Percentiles rank a stretch among this genome's conserved stretches.
Conservation (phyloP, 2,888 invertebrate genomes). For the Drosophila eohydei region DNA sequence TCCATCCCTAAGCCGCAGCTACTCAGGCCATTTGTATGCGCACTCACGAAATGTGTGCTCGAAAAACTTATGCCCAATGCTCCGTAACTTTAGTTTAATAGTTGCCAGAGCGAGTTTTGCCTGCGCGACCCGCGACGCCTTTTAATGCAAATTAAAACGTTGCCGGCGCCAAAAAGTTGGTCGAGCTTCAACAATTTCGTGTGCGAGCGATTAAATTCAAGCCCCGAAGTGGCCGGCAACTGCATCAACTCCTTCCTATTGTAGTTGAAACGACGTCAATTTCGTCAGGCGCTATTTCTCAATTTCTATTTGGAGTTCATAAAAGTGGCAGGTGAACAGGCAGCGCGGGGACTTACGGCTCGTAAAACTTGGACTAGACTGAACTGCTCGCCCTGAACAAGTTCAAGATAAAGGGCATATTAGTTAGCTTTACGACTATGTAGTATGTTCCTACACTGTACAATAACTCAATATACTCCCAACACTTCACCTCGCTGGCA, state of each 20-base stretch:
- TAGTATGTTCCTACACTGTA: too few species aligned
- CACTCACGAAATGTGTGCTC: slow-evolving; percentile 54
- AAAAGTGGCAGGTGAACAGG: neutral
- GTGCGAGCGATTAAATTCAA: slow-evolving; percentile 64
- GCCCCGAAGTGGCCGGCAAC: slow-evolving; percentile 8
- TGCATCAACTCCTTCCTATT: slow-evolving; percentile 37
- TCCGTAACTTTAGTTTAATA: slow-evolving; percentile 74
- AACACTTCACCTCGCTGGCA: too few species aligned
- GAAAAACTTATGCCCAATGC: slow-evolving; percentile 60
- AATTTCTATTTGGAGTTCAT: slow-evolving; percentile 19
- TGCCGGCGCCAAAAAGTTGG: slow-evolving; percentile 65
- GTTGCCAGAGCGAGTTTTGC: slow-evolving; percentile 50
- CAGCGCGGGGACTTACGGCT: neutral
- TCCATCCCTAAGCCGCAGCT: neutral
- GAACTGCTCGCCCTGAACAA: neutral
- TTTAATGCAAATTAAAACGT: slow-evolving; percentile 79
- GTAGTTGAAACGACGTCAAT: slow-evolving; percentile 9
- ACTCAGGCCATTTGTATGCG: slow-evolving; percentile 70
- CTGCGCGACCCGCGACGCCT: slow-evolving; percentile 49
- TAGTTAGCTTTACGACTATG: neutral
- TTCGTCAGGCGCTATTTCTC: slow-evolving; percentile 21
- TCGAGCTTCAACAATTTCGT: slow-evolving; percentile 38
- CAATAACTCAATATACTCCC: too few species aligned
- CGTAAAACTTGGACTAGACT: neutral
- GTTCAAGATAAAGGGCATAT: neutral